phyloP scores from a whole-genome alignment of 2,113 vertebrate genomes.

The Rafetus swinhoei region DNA sequence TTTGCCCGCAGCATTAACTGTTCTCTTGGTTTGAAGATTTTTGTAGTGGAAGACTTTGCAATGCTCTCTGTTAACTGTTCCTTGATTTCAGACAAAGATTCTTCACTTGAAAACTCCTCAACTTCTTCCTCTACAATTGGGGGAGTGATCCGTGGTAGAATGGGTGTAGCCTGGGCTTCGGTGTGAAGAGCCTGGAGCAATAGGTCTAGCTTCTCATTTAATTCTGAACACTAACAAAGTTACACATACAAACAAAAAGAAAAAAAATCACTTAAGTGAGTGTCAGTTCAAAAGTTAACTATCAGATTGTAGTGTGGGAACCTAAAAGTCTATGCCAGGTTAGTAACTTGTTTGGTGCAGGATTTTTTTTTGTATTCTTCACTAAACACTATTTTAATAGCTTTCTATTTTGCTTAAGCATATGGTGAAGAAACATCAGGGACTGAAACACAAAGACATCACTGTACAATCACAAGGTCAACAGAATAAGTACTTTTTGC shows the following conservation, averaged over 20 bases:
- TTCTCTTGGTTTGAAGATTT: constrained; percentile 86
- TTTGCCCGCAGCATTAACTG: constrained; percentile 95
- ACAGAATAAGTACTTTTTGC: neutral
- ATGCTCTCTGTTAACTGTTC: constrained; percentile 85
- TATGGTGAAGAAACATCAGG: neutral
- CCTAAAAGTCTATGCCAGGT: neutral
- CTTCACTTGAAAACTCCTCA: constrained; percentile 90
- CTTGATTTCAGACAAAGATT: constrained; percentile 90
- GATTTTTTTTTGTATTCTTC: neutral
- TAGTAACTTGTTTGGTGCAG: neutral
- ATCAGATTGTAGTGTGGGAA: neutral
- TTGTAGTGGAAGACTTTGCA: constrained; percentile 81
- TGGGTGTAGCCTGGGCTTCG: constrained; percentile 80
- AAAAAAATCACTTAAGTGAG: neutral
- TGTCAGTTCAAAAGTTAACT: neutral
- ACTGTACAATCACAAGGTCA: neutral
- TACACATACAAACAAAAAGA: neutral
- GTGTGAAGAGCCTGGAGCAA: constrained; percentile 91
- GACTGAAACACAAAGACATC: neutral
- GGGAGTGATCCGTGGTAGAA: constrained; percentile 77
- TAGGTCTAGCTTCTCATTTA: constrained; percentile 96
- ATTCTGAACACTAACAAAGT: constrained; percentile 85
- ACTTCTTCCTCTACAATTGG: constrained; percentile 90
- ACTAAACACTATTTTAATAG: neutral
- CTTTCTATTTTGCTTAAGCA: neutral